Conservation (phyloP, 2,113 vertebrate species). For the Ursus arctos region DNA sequence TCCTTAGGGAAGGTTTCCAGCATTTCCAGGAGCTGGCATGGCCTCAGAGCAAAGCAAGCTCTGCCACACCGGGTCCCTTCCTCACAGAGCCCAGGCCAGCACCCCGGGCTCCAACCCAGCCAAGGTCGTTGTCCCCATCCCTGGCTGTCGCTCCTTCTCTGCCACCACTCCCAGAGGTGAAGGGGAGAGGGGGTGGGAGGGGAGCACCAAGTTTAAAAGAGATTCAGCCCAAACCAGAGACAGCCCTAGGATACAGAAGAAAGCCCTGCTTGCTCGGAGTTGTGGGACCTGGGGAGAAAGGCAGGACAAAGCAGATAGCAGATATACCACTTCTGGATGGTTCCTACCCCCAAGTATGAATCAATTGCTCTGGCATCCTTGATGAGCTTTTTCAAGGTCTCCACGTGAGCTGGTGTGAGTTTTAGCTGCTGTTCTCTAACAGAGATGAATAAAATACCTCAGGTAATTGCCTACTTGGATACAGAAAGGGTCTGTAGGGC, state of each 20-base stretch:
- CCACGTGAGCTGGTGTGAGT: not conserved
- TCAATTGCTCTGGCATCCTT: not conserved
- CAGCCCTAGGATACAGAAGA: not conserved
- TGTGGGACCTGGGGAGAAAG: too few species aligned
- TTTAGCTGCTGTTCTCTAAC: not conserved
- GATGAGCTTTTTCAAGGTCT: not conserved
- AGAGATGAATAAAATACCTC: not conserved
- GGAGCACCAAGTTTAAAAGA: not conserved
- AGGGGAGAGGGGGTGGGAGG: not conserved
- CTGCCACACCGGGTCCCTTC: not conserved
- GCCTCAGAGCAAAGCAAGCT: not conserved
- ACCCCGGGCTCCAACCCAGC: not conserved
- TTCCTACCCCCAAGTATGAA: not conserved
- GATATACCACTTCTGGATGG: accelerated
- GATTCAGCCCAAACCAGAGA: not conserved
- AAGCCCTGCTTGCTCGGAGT: not conserved
- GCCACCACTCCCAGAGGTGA: not conserved
- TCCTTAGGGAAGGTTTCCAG: slow-evolving; percentile 20
- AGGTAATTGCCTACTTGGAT: not conserved
- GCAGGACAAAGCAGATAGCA: not conserved
- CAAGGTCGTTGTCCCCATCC: not conserved
- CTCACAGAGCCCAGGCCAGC: not conserved
- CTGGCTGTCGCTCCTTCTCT: not conserved
- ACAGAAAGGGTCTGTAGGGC: not conserved
- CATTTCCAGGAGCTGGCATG: not conserved